Conservation (phyloP, 2,888 invertebrate genomes). For the Archaeoteleia sp. region DNA sequence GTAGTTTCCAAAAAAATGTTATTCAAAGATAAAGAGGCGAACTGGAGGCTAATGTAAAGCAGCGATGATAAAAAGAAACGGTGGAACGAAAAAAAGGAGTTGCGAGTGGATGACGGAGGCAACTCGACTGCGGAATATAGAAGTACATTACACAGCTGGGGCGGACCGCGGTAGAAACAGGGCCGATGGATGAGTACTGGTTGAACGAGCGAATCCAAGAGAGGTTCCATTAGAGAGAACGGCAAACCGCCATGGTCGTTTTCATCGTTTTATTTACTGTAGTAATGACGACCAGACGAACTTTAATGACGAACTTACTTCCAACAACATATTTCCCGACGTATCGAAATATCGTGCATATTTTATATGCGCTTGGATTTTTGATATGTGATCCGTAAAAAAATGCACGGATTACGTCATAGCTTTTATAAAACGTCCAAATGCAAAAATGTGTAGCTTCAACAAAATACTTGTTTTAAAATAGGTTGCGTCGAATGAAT, state of each 20-base stretch:
- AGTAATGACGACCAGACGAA: conserved; percentile 40
- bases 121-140: conserved; percentile 50
- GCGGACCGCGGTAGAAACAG: no score
- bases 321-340: conserved; percentile 15
- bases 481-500: no score
- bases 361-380: no score
- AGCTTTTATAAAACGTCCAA: no score
- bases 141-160: conserved; percentile 56
- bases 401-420: conserved; percentile 6
- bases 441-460: no score
- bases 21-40: no score
- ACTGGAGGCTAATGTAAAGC: no score
- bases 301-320: conserved; percentile 14
- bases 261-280: conserved; percentile 37
- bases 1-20: no score
- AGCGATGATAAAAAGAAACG: conserved; percentile 38
- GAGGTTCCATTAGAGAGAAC: conserved; percentile 62
- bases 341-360: no score
- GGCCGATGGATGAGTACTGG: conserved; percentile 58
- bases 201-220: conserved; percentile 57
- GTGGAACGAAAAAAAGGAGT: conserved; percentile 19
- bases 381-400: no score
- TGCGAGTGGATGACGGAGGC: conserved; percentile 46
- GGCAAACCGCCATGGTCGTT: conserved; percentile 55
- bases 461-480: no score